A percentile compares a stretch with the other conserved stretches of the same genome.
Evolutionary conservation across 2,113 vertebrate species (phyloP).

Genomic region (Campylorhamphus procurvoides): DNA sequence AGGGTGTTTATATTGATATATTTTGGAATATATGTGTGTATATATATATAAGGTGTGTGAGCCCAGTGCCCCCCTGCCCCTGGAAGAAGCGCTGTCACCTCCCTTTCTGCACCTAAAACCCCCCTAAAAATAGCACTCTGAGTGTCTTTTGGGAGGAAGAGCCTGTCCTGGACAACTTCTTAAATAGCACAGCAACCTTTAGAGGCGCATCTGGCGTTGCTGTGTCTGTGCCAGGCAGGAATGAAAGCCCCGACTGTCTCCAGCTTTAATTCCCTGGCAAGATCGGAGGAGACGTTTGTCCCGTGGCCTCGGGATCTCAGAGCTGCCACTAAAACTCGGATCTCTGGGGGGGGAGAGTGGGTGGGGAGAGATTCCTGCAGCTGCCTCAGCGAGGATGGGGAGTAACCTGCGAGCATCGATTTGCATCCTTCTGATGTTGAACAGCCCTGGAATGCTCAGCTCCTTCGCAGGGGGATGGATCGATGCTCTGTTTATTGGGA

Average conservation of each 20-base stretch:
- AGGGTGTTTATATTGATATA: neutral
- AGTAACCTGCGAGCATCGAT: neutral
- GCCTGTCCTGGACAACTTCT: neutral
- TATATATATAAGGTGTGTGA: neutral
- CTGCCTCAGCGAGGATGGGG: neutral
- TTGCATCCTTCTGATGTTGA: neutral
- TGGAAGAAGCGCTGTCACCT: accelerated
- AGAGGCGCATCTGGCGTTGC: neutral
- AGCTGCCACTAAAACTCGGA: neutral
- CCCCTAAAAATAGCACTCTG: neutral
- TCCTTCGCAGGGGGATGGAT: neutral
- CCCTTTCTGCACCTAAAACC: neutral
- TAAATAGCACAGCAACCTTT: neutral
- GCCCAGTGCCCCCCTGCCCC: neutral
- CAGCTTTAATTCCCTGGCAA: neutral
- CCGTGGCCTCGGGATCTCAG: neutral
- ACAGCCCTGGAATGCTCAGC: neutral
- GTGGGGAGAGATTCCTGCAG: neutral
- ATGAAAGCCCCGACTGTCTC: neutral
- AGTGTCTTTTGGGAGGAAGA: neutral
- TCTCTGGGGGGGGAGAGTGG: neutral
- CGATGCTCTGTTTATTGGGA: neutral
- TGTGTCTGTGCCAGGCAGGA: neutral
- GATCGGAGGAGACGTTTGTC: neutral
- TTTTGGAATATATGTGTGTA: neutral